These are phyloP conservation scores for Rhagoletis pomonella DNA, from an alignment of 1,140 invertebrate species.

Conservation along the genomic window DNA sequence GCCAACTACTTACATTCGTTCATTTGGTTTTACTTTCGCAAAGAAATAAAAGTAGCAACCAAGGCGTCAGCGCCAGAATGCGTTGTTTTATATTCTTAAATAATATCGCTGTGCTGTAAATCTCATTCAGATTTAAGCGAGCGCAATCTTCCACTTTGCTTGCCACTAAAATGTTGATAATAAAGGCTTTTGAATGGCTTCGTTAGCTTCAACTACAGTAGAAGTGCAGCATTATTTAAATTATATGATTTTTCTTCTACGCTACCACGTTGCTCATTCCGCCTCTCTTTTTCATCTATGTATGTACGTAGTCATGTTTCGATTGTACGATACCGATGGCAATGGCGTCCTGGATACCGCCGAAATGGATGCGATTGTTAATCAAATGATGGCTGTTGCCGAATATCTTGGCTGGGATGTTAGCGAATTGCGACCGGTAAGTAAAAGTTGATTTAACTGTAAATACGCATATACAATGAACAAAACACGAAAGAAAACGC, in stretches of 20 bases:
- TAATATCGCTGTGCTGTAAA: too few species aligned
- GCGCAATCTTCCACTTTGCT: too few species aligned
- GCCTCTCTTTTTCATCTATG: conserved; percentile 39
- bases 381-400: conserved; percentile 99
- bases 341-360: conserved; percentile 96
- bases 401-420: conserved; percentile 98
- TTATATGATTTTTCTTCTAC: conserved; percentile 59
- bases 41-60: too few species aligned
- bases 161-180: too few species aligned
- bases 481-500: not conserved
- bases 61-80: too few species aligned
- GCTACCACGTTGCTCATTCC: conserved; percentile 46
- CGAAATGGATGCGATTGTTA: conserved; percentile 97
- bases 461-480: not conserved
- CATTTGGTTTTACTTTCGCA: too few species aligned
- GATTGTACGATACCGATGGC: conserved; percentile 96
- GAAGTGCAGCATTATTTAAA: too few species aligned
- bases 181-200: too few species aligned
- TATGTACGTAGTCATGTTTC: conserved; percentile 94
- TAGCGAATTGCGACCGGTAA: conserved; percentile 94
- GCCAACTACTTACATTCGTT: too few species aligned
- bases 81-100: too few species aligned
- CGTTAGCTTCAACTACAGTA: too few species aligned
- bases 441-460: conserved; percentile 69
- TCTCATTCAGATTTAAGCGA: too few species aligned